phyloP scores from a whole-genome alignment of 1,140 invertebrate genomes.

The Drosophila parvula region DNA sequence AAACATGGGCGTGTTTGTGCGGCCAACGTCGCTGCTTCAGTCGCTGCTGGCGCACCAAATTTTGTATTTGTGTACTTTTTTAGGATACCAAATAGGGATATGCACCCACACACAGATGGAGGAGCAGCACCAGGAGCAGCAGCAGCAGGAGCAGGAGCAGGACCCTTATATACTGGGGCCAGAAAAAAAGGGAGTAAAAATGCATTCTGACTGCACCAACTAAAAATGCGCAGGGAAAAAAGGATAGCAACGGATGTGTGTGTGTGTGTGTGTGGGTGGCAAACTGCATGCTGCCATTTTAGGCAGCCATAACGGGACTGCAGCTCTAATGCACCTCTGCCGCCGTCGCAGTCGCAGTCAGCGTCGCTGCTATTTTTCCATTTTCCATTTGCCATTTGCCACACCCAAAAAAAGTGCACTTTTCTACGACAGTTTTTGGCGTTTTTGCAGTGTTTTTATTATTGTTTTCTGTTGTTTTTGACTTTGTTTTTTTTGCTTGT shows the following conservation, averaged over 20 bases:
- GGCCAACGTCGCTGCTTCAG: conserved; percentile 49
- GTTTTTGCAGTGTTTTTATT: conserved; percentile 59
- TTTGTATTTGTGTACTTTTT: conserved; percentile 79
- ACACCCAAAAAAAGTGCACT: conserved; percentile 82
- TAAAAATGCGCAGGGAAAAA: conserved; percentile 70
- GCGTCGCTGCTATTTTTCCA: conserved; percentile 38
- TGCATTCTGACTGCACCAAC: conserved; percentile 77
- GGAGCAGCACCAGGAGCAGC: conserved; percentile 3
- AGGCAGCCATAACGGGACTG: conserved; percentile 53
- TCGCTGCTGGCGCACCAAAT: conserved; percentile 71
- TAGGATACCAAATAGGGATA: conserved; percentile 83
- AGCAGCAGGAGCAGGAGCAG: conserved; percentile 13
- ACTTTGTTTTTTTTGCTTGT: conserved; percentile 18
- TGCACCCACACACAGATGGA: conserved; percentile 30
- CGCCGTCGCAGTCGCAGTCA: conserved; percentile 10
- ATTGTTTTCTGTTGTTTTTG: conserved; percentile 37
- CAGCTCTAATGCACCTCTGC: conserved; percentile 76
- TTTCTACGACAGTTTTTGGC: conserved; percentile 74
- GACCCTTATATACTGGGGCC: conserved; percentile 43
- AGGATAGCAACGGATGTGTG: background rate
- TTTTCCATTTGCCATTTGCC: conserved; percentile 48
- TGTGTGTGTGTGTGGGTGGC: conserved; percentile 22
- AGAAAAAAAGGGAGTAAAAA: conserved; percentile 65
- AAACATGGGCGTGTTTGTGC: conserved; percentile 82
- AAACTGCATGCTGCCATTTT: conserved; percentile 66